phyloP scores from a whole-genome alignment of 2,113 vertebrate species.

The Guaruba guarouba region DNA sequence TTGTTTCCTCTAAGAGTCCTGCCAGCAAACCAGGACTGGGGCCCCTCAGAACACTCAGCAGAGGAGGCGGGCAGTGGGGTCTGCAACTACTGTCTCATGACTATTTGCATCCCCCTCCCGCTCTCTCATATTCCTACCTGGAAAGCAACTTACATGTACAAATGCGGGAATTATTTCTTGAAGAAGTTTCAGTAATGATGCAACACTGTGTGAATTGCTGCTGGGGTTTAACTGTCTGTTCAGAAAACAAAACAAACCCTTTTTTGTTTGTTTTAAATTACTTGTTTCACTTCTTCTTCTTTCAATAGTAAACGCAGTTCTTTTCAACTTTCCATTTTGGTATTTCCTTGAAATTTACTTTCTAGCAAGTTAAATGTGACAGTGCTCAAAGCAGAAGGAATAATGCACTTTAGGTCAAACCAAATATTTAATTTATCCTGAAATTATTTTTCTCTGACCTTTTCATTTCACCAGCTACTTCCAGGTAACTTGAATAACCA shows the following conservation, averaged over 20 bases:
- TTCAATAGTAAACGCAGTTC: neutral
- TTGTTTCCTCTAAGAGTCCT: neutral
- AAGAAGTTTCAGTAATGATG: neutral
- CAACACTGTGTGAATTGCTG: fast-evolving
- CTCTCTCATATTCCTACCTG: neutral
- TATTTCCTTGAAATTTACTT: conserved; percentile 12
- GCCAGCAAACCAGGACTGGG: neutral
- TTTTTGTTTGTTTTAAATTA: neutral
- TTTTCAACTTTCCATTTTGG: neutral
- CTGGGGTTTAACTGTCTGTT: neutral
- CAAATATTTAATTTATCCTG: neutral
- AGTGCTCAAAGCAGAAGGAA: neutral
- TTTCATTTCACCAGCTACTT: neutral
- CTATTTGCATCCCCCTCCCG: neutral
- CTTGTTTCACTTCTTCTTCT: neutral
- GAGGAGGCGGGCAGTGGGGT: neutral
- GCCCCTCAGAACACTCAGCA: neutral
- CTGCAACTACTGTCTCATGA: neutral
- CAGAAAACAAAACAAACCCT: neutral
- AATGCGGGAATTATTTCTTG: neutral
- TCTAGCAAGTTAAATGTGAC: neutral
- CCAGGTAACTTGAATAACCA: neutral
- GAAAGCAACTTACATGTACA: neutral
- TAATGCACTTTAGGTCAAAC: neutral
- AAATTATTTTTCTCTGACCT: neutral